Percentiles rank a stretch among this genome's conserved stretches.
Conservation (phyloP, 2,113 vertebrate species). For the Gracilinanus agilis region DNA sequence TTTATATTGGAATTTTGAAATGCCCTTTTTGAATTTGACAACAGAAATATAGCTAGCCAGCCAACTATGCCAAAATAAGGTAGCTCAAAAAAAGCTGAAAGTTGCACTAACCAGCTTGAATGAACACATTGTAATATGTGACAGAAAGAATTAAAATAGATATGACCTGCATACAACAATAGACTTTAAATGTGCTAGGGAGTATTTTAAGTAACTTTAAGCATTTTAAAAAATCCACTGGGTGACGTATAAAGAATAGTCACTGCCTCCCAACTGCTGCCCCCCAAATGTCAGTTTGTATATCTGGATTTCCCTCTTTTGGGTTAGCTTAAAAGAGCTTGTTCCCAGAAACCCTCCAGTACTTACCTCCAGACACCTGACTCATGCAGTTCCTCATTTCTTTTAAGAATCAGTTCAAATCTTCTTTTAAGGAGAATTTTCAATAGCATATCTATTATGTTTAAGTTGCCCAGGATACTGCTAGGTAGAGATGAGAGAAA, state of each 20-base stretch:
- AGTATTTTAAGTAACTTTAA: not conserved
- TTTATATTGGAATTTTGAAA: not conserved
- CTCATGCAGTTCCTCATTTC: too few species aligned
- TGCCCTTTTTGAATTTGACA: not conserved
- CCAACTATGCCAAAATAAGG: not conserved
- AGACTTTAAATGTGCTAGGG: not conserved
- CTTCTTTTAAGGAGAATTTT: not conserved
- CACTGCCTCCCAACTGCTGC: too few species aligned
- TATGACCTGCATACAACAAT: not conserved
- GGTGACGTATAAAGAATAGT: not conserved
- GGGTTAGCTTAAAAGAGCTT: not conserved
- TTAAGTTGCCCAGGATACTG: not conserved
- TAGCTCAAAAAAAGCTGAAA: not conserved
- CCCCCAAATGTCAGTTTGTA: not conserved
- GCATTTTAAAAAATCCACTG: not conserved
- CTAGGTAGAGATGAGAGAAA: not conserved
- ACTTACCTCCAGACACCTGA: too few species aligned
- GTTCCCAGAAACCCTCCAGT: too few species aligned
- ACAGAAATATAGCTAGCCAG: not conserved
- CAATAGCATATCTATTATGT: not conserved
- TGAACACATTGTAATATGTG: not conserved
- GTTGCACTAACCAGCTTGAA: not conserved
- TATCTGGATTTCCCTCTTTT: not conserved
- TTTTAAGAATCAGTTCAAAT: too few species aligned
- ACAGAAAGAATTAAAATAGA: not conserved